Evolutionary conservation across 2,113 vertebrate species (phyloP).

Genomic region (Fregata magnificens): DNA sequence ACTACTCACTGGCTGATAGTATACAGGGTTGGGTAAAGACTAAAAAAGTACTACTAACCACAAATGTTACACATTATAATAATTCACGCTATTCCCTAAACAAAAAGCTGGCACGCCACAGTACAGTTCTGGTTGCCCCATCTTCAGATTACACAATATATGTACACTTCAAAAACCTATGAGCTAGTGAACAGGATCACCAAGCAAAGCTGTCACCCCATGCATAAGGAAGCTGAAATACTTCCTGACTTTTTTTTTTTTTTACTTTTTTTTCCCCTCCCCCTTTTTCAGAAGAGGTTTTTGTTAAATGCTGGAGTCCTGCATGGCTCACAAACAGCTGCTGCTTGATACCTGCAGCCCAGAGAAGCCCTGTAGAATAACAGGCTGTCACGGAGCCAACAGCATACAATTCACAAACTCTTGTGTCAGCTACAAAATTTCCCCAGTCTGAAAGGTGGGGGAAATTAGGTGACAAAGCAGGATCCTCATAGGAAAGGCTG

Average conservation of each 20-base stretch:
- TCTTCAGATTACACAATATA: neutral
- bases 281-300: neutral
- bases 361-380: neutral
- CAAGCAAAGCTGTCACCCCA: neutral
- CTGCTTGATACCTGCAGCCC: neutral
- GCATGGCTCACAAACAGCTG: neutral
- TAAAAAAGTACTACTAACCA: neutral
- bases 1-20: neutral
- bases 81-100: neutral
- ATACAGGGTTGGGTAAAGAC: neutral
- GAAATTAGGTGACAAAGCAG: slow-evolving; percentile 1
- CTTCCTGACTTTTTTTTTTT: neutral
- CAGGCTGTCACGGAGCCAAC: neutral
- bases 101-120: neutral
- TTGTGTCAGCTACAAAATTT: neutral
- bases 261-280: neutral
- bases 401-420: neutral
- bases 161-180: neutral
- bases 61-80: neutral
- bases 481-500: neutral
- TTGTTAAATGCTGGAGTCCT: neutral
- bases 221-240: neutral
- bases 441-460: neutral
- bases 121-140: neutral
- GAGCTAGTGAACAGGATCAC: neutral